Evolutionary conservation across 2,797 vertebrate genomes (phyloP), one percentile per base, ranked within the genome.

Genomic region (Sebastes iracundus): DNA sequence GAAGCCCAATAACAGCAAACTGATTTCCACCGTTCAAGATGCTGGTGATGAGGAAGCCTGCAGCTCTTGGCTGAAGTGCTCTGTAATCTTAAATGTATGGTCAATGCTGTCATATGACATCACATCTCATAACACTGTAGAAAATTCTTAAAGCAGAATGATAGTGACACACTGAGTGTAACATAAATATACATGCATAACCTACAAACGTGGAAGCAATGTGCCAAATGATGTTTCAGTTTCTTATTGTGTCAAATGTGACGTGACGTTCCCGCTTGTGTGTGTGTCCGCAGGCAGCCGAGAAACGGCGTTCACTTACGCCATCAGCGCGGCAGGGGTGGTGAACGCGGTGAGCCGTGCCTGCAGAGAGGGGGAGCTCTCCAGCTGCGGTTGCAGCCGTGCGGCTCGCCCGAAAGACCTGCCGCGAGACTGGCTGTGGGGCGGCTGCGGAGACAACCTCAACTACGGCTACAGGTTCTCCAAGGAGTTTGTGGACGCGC

Each of bases 361-460:
- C 1, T 99, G 98, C 94, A 95, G 97, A 32, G 98, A 99, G 92
- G 98, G 98, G 28, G 98, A 99, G 94, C 97, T 99, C 84, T 98
- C 97, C 72, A 98, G 97, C 71, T 99, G 98, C 0, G 98, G 98
- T 83, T 99, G 98, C 95, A 99, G 98, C 88, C 95, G 98, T 1
- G 97, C 98, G 0, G 97, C 97, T 0, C 94, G 98, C 11, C 98
- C 98, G 79, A 98, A 97, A 94, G 98, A 99, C 76, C 94, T 99
- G 75, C 98, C 98, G 7, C 94, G 98, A 76, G 98, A 99, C 93
- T 99, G 98, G 98, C 96, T 99, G 82, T 99, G 98, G 98, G 98
- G 98, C 1, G 98, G 98, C 94, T 99, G 98, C 3, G 98, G 98
- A 3, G 98, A 99, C 92, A 99, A 99, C 95, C 96, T 99, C 18